A percentile compares a stretch with the other conserved stretches of the same genome.
phyloP scores from a whole-genome alignment of 2,888 invertebrate genomes.

The Phalangium opilio region DNA sequence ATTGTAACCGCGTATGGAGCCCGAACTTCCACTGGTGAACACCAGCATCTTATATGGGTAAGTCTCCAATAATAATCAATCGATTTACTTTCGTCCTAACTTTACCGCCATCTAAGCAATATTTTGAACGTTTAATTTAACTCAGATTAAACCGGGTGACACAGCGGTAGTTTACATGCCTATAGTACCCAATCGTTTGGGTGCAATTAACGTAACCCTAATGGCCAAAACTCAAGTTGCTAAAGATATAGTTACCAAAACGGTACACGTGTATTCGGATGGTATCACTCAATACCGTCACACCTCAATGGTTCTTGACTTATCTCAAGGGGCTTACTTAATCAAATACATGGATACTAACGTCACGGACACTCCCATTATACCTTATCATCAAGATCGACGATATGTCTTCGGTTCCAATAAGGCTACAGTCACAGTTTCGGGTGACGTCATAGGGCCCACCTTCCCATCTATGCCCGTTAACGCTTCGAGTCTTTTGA shows the following conservation, averaged over 20 bases:
- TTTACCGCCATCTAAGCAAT: not conserved
- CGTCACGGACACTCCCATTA: constrained; percentile 79
- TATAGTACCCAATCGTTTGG: constrained; percentile 64
- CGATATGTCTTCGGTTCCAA: constrained; percentile 92
- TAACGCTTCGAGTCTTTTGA: constrained; percentile 30
- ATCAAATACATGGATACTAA: constrained; percentile 93
- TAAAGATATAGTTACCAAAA: constrained; percentile 28
- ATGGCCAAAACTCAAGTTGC: constrained; percentile 41
- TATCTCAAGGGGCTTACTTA: constrained; percentile 77
- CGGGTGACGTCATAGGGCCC: constrained; percentile 83
- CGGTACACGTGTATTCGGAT: constrained; percentile 55
- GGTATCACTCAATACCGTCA: constrained; percentile 83
- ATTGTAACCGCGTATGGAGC: constrained; percentile 72
- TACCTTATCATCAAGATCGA: constrained; percentile 75
- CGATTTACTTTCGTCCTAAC: not conserved
- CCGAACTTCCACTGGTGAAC: constrained; percentile 76
- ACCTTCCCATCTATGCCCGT: constrained; percentile 54
- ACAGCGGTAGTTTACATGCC: constrained; percentile 66
- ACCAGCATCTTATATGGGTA: constrained; percentile 84
- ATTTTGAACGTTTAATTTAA: not conserved
- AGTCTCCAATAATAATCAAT: too few species aligned
- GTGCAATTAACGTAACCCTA: constrained; percentile 53
- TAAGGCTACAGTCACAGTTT: constrained; percentile 40
- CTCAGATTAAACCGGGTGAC: constrained; percentile 31
- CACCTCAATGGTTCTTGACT: constrained; percentile 76